phyloP scores from a whole-genome alignment of 2,797 vertebrate species.

The Tauraco hartlaubi region DNA sequence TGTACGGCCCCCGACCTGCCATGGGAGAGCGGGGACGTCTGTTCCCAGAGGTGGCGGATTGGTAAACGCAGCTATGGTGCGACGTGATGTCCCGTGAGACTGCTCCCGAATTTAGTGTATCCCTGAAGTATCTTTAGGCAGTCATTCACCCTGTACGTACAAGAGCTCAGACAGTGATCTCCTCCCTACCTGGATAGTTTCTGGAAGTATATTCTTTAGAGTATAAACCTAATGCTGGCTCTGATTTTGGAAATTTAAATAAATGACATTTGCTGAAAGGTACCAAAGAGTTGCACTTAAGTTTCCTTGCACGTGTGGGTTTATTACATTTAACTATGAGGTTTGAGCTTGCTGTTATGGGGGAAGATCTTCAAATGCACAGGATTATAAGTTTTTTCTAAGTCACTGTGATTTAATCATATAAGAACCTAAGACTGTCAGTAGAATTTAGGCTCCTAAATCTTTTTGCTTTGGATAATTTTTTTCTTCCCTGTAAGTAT shows the following conservation, averaged over 20 bases:
- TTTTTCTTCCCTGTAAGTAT: neutral
- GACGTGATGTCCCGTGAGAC: neutral
- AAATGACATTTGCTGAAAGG: neutral
- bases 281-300: neutral
- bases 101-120: neutral
- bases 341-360: neutral
- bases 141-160: fast-evolving
- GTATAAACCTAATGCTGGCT: neutral
- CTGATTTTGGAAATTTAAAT: neutral
- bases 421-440: neutral
- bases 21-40: fast-evolving
- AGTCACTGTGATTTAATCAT: neutral
- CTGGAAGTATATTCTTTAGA: neutral
- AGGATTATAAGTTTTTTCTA: neutral
- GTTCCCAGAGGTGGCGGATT: neutral
- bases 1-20: fast-evolving
- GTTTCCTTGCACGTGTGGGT: neutral
- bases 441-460: neutral
- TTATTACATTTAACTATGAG: neutral
- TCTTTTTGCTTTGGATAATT: neutral
- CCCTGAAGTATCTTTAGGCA: neutral
- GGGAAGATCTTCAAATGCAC: neutral
- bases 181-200: neutral
- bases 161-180: neutral
- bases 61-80: no score